Base-by-base conservation (phyloP, 2,797 vertebrate genomes). In the Thunnus albacares region DNA sequence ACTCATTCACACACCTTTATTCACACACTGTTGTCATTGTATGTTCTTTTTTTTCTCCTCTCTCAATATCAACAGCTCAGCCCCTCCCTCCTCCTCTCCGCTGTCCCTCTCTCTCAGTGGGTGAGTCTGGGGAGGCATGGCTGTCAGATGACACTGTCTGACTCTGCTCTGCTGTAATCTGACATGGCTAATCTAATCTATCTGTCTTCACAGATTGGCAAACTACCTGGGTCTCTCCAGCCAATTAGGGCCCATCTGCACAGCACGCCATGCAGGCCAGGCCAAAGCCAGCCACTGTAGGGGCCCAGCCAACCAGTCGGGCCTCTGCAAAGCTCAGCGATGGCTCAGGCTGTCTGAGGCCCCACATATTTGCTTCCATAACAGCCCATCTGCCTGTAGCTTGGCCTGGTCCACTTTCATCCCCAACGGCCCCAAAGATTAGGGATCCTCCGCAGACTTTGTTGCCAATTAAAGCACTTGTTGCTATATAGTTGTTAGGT, bases 371-470 rank as follows among this genome's bases (percentile, higher is more conserved):
- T 86, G 71, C 87, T 79, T 90, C 89, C 80, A 77, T 90, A 91
- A 92, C 84, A 70, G 51, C 66, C 91, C 92, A 88, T 92, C 93
- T 92, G 90, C 83, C 86, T 9, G n/a, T 60, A 49, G 80, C 77
- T 85, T 87, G 84, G 80, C 89, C 91, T 89, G 90, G 83, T 91
- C 88, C 92, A 94, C 91, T 94, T 93, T 93, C 91, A 80, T 91
- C 87, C 84, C 73, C 60, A 43, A 24, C 45, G 30, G 81, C 73
- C 57, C 67, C 64, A 41, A 33, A 86, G 87, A 90, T 89, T 88
- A 90, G 59, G 49, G 71, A 66, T 77, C 38, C 65, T 69, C 68
- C 8, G 22, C 33, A 51, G 68, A 53, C 77, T 76, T 58, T 63
- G 47, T 49, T 73, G 86, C 85, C 73, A 91, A 64, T 92, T 85